phyloP scores from a whole-genome alignment of 2,797 vertebrate genomes.

The Podarcis lilfordi region DNA sequence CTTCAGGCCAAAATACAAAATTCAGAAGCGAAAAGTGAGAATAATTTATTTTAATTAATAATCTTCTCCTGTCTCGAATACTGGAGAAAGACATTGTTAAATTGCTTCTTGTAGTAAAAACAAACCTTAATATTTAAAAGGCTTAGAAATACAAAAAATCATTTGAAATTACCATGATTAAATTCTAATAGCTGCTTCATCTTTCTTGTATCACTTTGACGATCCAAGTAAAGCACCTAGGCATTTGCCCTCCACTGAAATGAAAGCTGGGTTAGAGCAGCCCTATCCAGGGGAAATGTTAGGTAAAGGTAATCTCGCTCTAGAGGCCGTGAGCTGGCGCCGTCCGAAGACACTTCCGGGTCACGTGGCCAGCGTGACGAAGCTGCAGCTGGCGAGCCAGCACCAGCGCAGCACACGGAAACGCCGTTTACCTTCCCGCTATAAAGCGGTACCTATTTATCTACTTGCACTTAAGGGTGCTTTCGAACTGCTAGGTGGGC shows the following conservation, averaged over 20 bases:
- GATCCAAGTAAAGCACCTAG: not conserved
- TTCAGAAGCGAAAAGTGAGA: constrained; percentile 58
- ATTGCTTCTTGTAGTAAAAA: constrained; percentile 65
- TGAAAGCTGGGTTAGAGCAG: not conserved
- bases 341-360: no score
- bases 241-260: not conserved
- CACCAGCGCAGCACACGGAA: no score
- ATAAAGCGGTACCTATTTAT: no score
- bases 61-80: constrained; percentile 65
- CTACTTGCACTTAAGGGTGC: no score
- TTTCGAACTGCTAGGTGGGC: no score
- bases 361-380: no score
- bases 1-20: constrained; percentile 59
- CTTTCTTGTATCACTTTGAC: constrained; percentile 7
- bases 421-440: no score
- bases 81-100: constrained; percentile 56
- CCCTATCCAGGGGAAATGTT: no score
- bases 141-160: constrained; percentile 45
- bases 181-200: constrained; percentile 32
- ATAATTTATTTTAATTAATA: constrained; percentile 71
- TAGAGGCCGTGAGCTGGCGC: no score
- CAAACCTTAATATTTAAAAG: constrained; percentile 70
- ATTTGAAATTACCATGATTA: constrained; percentile 30
- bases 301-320: no score
- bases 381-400: no score